phyloP scores from a whole-genome alignment of 2,113 vertebrate genomes.

The Romanogobio albipinnatus region DNA sequence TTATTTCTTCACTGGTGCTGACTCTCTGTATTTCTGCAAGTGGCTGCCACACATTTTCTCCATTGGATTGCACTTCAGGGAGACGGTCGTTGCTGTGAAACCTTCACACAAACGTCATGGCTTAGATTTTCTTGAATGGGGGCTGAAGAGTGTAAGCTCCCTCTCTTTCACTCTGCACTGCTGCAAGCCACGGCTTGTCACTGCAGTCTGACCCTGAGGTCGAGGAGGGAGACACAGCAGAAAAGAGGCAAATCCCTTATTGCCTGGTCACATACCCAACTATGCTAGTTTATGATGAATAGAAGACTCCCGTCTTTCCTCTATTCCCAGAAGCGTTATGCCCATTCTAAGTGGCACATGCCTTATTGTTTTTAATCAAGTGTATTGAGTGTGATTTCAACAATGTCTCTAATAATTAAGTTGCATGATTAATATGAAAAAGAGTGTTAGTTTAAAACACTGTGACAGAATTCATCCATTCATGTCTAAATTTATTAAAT shows the following conservation, averaged over 20 bases:
- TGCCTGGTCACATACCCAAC: slow-evolving; percentile 33
- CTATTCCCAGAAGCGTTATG: background rate
- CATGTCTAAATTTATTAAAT: background rate
- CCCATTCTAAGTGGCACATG: background rate
- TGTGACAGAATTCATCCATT: background rate
- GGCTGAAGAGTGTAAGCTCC: background rate
- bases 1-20: background rate
- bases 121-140: slow-evolving; percentile 34
- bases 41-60: slow-evolving; percentile 18
- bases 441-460: background rate
- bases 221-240: slow-evolving; percentile 61
- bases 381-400: background rate
- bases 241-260: slow-evolving; percentile 62
- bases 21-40: background rate
- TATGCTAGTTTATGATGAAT: background rate
- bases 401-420: background rate
- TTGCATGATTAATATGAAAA: background rate
- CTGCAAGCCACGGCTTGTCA: slow-evolving; percentile 73
- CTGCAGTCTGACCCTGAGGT: slow-evolving; percentile 76
- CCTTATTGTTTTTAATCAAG: background rate
- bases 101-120: slow-evolving; percentile 11
- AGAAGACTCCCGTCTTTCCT: background rate
- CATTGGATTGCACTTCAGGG: slow-evolving; percentile 4
- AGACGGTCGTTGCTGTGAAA: background rate
- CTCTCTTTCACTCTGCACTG: slow-evolving; percentile 46